A percentile compares a stretch with the other conserved stretches of the same genome.
Conservation (phyloP, 2,797 vertebrate species). For the Paguma larvata region DNA sequence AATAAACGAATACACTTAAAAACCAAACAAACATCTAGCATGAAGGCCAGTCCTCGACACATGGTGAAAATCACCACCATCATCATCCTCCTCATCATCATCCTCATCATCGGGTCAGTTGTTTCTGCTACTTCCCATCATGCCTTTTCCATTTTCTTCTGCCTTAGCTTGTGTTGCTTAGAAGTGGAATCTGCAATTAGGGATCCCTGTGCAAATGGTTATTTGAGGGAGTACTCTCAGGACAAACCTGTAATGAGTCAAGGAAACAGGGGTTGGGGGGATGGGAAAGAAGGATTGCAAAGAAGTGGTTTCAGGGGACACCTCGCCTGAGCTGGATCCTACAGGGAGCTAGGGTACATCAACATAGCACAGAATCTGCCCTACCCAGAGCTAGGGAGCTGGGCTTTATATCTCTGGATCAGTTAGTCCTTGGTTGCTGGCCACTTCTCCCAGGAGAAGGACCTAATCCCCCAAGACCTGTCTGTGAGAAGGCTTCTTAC, state of each 20-base stretch:
- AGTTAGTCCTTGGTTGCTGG: not conserved
- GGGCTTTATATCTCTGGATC: not conserved
- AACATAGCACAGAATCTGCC: not conserved
- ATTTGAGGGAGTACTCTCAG: not conserved
- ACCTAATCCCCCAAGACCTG: not conserved
- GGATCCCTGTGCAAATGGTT: not conserved
- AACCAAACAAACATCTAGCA: too few relatives aligned
- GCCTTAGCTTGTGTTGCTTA: not conserved
- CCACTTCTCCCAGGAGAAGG: not conserved
- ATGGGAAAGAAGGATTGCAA: not conserved
- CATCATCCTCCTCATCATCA: too few relatives aligned
- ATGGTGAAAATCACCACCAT: not conserved
- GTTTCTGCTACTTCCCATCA: not conserved
- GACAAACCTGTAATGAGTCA: not conserved
- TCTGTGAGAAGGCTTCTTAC: not conserved
- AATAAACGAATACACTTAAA: too few relatives aligned
- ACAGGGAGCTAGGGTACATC: too few relatives aligned
- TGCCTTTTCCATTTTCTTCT: not conserved
- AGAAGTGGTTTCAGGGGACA: not conserved
- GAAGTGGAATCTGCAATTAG: not conserved
- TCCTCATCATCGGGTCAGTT: accelerated
- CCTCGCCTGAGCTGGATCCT: not conserved
- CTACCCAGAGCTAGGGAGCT: not conserved
- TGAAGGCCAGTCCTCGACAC: not conserved
- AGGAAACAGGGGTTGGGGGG: not conserved